Percentiles rank a stretch among this genome's conserved stretches.
Evolutionary conservation across 2,888 invertebrate species (phyloP).

Genomic region (Philopedon plagiatum): DNA sequence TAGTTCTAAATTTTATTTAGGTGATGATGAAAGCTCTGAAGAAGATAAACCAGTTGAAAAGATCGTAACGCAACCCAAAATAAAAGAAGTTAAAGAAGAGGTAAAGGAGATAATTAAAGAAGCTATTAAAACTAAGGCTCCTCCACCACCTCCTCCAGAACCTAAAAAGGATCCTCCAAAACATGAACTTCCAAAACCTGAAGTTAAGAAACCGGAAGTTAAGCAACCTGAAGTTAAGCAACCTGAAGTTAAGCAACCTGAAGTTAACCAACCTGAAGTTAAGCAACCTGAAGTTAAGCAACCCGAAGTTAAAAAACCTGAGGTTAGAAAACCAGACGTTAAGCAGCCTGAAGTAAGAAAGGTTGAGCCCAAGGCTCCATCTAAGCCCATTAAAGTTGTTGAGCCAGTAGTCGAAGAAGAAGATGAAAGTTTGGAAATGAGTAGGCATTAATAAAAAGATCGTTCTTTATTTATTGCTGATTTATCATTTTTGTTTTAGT

Average conservation of each 20-base stretch:
- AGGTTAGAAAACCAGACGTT: slow-evolving; percentile 2
- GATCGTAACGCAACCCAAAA: slow-evolving; percentile 1
- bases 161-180: slow-evolving; percentile 27
- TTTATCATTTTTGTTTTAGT: slow-evolving; percentile 17
- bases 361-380: slow-evolving; percentile 14
- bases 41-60: slow-evolving; percentile 36
- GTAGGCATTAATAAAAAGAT: slow-evolving; percentile 10
- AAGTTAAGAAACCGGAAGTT: slow-evolving; percentile 18
- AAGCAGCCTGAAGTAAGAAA: slow-evolving; percentile 25
- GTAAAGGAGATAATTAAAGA: slow-evolving; percentile 8
- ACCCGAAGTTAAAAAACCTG: slow-evolving; percentile 3
- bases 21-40: slow-evolving; percentile 52
- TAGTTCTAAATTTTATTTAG: slow-evolving; percentile 14
- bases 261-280: background rate
- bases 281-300: slow-evolving; percentile 12
- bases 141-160: slow-evolving; percentile 28
- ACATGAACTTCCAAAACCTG: slow-evolving; percentile 27
- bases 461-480: background rate
- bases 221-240: background rate
- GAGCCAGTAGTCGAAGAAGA: slow-evolving; percentile 32
- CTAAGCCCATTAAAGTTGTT: slow-evolving; percentile 15
- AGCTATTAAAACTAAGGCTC: slow-evolving; percentile 22
- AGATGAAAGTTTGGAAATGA: slow-evolving; percentile 37
- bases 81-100: slow-evolving; percentile 2
- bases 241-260: slow-evolving; percentile 24